These are phyloP conservation scores for Cyprinus carpio DNA, from an alignment of 2,113 vertebrate species.

Conservation along the genomic window DNA sequence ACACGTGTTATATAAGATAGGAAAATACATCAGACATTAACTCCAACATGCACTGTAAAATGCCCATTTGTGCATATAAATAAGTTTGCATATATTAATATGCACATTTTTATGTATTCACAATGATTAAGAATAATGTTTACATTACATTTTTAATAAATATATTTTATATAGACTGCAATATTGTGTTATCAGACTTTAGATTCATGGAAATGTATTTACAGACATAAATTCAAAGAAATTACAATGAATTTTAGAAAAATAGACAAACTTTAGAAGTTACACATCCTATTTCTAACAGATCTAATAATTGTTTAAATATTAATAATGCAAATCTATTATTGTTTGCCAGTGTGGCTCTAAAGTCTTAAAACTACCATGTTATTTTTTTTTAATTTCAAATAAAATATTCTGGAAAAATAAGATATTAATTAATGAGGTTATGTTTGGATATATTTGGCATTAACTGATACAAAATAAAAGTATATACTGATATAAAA, in stretches of 20 bases:
- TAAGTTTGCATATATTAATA: slow-evolving; percentile 31
- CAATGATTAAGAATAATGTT: slow-evolving; percentile 27
- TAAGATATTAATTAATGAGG: not conserved
- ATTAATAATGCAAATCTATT: slow-evolving; percentile 21
- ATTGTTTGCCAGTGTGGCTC: slow-evolving; percentile 16
- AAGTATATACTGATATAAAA: not conserved
- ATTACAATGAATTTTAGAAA: slow-evolving; percentile 32
- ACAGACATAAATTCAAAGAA: slow-evolving; percentile 27
- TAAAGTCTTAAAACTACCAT: not conserved
- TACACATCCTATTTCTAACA: slow-evolving; percentile 1
- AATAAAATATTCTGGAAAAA: not conserved
- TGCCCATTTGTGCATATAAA: slow-evolving; percentile 36
- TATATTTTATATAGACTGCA: slow-evolving; percentile 17
- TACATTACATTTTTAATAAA: slow-evolving; percentile 34
- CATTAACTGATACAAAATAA: slow-evolving; percentile 15
- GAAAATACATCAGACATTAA: slow-evolving; percentile 33
- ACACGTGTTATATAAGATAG: slow-evolving; percentile 29
- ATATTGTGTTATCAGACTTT: slow-evolving; percentile 2
- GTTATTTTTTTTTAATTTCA: not conserved
- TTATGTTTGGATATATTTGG: not conserved
- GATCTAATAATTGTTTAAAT: slow-evolving; percentile 14
- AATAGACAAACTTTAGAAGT: slow-evolving; percentile 23
- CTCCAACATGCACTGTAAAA: slow-evolving; percentile 33
- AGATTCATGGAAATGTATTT: slow-evolving; percentile 29
- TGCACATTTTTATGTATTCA: slow-evolving; percentile 29